Base-by-base conservation (phyloP, 1,140 invertebrate genomes). In the Vanessa tameamea region DNA sequence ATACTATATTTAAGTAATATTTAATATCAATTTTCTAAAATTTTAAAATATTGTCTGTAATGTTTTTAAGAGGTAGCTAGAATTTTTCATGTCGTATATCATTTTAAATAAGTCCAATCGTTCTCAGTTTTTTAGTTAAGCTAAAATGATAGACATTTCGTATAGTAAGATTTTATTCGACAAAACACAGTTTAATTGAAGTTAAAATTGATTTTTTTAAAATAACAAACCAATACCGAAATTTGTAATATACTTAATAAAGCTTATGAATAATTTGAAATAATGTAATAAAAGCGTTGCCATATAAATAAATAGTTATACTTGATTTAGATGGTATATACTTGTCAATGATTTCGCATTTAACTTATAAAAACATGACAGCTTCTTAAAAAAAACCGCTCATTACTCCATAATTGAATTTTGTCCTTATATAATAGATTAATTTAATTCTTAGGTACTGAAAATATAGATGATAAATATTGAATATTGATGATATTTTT, bases 401-500 rank as follows among this genome's bases (percentile, higher is more conserved):
- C 31, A 7, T 61, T 37, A 6, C 14, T 31, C 31, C 15, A 37
- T 37, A 31, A 31, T n/a, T 37, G 1, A 37, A 61, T 37, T 15
- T 61, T 61, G 57, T 61, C 57, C 31, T 61, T 61, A 61, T 57
- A 53, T 7, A n/a, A 31, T 61, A 61, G 57, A 37, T 37, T 61
- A 61, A 61, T 61, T 61, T 61, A 61, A 31, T 61, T 63, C 59
- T 43, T 75, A 75, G 63, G 47, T 70, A 70, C 67, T 69, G 67
- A 68, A 53, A 47, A 68, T 64, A 48, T 70, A 75, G 69, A 61
- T 69, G 66, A 48, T 53, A 57, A 47, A 65, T 72, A 75, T 26
- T 65, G 43, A 76, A 86, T 82, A 85, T 78, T 87, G 74, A 88
- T 70, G 77, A 89, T 91, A 92, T 92, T 92, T 92, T 92, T 92